Conservation (phyloP, 2,113 vertebrate species). For the Mugil cephalus region DNA sequence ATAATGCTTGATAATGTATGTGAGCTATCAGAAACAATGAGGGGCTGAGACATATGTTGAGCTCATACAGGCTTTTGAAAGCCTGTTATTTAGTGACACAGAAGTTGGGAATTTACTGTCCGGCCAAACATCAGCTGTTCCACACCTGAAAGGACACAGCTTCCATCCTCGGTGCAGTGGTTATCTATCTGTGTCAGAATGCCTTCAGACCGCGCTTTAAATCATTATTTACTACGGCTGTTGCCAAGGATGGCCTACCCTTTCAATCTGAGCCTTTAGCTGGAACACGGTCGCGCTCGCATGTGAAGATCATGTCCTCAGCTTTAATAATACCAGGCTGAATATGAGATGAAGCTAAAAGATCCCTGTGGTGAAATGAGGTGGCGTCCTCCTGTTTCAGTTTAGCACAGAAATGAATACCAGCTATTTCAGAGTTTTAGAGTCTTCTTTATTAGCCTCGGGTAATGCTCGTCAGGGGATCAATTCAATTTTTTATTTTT, state of each 20-base stretch:
- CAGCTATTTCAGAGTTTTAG: conserved; percentile 36
- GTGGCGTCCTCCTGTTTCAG: conserved; percentile 10
- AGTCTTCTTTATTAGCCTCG: conserved; percentile 17
- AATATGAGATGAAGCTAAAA: conserved; percentile 3
- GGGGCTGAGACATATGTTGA: background rate
- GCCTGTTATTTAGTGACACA: background rate
- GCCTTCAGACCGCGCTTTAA: background rate
- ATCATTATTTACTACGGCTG: no score
- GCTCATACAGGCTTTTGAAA: background rate
- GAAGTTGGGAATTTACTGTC: background rate
- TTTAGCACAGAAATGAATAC: conserved; percentile 31
- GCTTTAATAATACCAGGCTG: background rate
- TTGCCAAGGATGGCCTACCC: background rate
- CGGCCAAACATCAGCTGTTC: background rate
- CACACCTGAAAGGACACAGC: background rate
- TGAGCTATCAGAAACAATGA: background rate
- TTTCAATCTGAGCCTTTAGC: background rate
- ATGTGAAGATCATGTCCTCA: background rate
- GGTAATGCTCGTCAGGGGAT: background rate
- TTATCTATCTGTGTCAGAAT: background rate
- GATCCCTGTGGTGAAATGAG: conserved; percentile 3
- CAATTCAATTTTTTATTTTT: conserved; percentile 13
- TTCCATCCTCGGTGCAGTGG: background rate
- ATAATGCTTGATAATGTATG: background rate
- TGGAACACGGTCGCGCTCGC: background rate